A percentile compares a stretch with the other conserved stretches of the same genome.
Evolutionary conservation across 2,113 vertebrate genomes (phyloP).

Genomic region (Suncus etruscus): DNA sequence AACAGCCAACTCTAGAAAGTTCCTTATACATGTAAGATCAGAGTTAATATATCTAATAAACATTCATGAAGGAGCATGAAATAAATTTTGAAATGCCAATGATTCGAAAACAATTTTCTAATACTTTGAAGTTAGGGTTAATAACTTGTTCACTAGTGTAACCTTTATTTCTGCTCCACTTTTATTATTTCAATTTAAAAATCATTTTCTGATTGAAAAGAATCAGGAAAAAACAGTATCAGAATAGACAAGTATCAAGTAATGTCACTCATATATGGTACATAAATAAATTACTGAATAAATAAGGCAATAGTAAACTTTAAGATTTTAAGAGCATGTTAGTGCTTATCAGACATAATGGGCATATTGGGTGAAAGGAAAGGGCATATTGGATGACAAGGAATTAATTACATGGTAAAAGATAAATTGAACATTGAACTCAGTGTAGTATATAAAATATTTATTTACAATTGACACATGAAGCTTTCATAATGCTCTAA

Average conservation of each 20-base stretch:
- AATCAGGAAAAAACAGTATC: neutral
- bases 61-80: neutral
- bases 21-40: neutral
- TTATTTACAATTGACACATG: neutral
- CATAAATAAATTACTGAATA: neutral
- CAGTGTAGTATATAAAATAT: neutral
- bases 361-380: neutral
- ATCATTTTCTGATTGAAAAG: neutral
- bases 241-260: neutral
- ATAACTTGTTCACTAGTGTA: conserved; percentile 8
- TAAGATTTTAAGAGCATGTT: neutral
- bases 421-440: neutral
- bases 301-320: neutral
- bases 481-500: neutral
- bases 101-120: neutral
- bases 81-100: conserved; percentile 12
- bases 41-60: no score
- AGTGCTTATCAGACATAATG: neutral
- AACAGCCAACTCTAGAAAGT: neutral
- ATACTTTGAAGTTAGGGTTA: conserved; percentile 5
- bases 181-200: neutral
- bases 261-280: neutral
- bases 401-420: neutral
- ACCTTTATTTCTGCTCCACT: conserved; percentile 38
- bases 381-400: neutral